Evolutionary conservation across 2,888 invertebrate genomes (phyloP).

Genomic region (Drosophila ezoana): DNA sequence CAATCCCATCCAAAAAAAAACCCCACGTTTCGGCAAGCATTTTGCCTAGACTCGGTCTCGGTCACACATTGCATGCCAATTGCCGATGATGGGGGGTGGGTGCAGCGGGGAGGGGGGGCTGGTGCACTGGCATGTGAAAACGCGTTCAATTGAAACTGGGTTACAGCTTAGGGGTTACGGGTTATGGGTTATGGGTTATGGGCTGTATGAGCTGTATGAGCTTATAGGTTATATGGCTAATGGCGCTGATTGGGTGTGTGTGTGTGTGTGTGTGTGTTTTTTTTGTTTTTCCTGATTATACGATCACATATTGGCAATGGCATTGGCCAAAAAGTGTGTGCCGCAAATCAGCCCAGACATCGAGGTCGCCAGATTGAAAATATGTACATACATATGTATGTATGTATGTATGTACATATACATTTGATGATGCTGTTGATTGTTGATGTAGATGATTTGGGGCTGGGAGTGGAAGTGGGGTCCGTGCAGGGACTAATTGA

Average conservation of each 20-base stretch:
- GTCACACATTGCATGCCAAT: slow-evolving; percentile 59
- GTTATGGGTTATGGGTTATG: slow-evolving; percentile 60
- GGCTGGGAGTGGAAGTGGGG: neutral
- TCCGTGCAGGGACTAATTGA: slow-evolving; percentile 47
- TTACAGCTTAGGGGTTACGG: slow-evolving; percentile 68
- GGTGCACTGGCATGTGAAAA: slow-evolving; percentile 79
- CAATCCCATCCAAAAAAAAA: slow-evolving; percentile 6
- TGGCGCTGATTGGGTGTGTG: slow-evolving; percentile 64
- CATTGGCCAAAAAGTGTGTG: slow-evolving; percentile 46
- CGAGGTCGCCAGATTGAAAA: slow-evolving; percentile 58
- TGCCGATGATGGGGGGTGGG: slow-evolving; percentile 19
- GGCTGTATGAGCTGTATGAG: slow-evolving; percentile 59
- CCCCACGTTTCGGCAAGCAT: slow-evolving; percentile 19
- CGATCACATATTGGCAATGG: slow-evolving; percentile 51
- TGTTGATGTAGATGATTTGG: slow-evolving; percentile 21
- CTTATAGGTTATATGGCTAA: slow-evolving; percentile 74
- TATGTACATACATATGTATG: neutral
- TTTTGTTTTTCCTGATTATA: slow-evolving; percentile 27
- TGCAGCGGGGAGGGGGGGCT: neutral
- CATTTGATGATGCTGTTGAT: slow-evolving; percentile 11
- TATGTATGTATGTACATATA: neutral
- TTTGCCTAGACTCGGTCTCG: slow-evolving; percentile 38
- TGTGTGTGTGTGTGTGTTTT: slow-evolving; percentile 7
- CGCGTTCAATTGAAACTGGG: slow-evolving; percentile 80
- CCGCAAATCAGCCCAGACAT: slow-evolving; percentile 29